These are phyloP conservation scores for Agriopis marginaria DNA, from an alignment of 2,888 invertebrate genomes.

Conservation along the genomic window DNA sequence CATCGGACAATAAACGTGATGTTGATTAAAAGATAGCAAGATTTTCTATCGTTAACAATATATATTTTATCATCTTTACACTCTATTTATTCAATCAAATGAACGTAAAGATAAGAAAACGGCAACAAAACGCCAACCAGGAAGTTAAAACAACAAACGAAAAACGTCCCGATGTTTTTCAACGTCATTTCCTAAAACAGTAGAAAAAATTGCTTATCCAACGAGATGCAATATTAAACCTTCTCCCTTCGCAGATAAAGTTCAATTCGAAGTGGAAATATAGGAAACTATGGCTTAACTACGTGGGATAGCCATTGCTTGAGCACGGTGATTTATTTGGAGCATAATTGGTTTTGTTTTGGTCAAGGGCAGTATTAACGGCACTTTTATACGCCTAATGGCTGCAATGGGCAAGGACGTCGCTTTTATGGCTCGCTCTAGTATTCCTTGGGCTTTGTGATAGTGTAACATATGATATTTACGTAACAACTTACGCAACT, in stretches of 20 bases:
- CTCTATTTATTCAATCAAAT: constrained; percentile 13
- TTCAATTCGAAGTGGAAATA: constrained; percentile 14
- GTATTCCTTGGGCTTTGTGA: constrained; percentile 44
- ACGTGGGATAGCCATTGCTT: constrained; percentile 54
- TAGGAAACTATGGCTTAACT: constrained; percentile 47
- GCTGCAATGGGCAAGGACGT: constrained; percentile 63
- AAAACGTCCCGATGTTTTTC: constrained; percentile 48
- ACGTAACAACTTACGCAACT: constrained; percentile 24
- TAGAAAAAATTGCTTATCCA: constrained; percentile 48
- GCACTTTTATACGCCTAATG: constrained; percentile 74
- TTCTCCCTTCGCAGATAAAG: constrained; percentile 33
- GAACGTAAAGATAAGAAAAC: constrained; percentile 20
- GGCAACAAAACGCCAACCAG: constrained; percentile 17
- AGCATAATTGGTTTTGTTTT: constrained; percentile 79
- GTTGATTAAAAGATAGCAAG: background rate
- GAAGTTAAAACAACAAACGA: constrained; percentile 36
- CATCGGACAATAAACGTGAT: background rate
- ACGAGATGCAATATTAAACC: constrained; percentile 19
- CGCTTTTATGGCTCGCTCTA: constrained; percentile 60
- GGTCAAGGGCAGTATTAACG: constrained; percentile 74
- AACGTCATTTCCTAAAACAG: constrained; percentile 50
- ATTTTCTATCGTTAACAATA: constrained; percentile 5
- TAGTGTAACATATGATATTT: constrained; percentile 34
- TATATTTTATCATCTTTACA: constrained; percentile 12
- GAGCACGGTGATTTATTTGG: constrained; percentile 70